Evolutionary conservation across 2,113 vertebrate species (phyloP).

Genomic region (sheep (Ovis aries)): DNA sequence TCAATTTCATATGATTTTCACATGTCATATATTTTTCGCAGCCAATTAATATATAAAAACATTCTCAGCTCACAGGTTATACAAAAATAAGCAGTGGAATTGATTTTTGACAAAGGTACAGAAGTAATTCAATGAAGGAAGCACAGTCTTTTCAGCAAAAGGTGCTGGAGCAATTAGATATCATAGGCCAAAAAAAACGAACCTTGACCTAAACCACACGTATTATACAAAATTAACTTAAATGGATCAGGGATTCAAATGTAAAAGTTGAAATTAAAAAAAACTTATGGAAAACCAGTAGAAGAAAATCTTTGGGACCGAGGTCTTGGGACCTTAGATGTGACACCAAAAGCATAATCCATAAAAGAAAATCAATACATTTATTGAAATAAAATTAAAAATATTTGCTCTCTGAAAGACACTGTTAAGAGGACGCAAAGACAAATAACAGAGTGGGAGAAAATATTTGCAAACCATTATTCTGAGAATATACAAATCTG

Average conservation of each 20-base stretch:
- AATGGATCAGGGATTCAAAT: background rate
- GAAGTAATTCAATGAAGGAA: slow-evolving; percentile 15
- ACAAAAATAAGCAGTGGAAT: slow-evolving; percentile 15
- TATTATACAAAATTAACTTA: background rate
- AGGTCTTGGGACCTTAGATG: background rate
- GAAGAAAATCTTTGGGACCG: background rate
- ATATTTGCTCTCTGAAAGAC: background rate
- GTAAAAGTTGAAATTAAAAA: background rate
- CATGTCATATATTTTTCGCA: background rate
- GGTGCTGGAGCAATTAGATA: background rate
- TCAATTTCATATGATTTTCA: background rate
- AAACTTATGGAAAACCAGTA: background rate
- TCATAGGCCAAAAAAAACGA: background rate
- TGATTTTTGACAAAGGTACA: background rate
- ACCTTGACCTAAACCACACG: background rate
- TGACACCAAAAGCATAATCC: slow-evolving; percentile 17
- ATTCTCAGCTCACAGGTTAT: background rate
- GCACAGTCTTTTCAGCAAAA: slow-evolving; percentile 1
- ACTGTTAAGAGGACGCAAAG: background rate
- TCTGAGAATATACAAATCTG: background rate
- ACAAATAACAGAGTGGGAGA: background rate
- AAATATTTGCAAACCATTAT: background rate
- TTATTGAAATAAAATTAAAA: background rate
- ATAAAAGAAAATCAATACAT: background rate
- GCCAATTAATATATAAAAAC: slow-evolving; percentile 11